Evolutionary conservation across 2,797 vertebrate species (phyloP), one percentile per base, ranked within the genome.

Genomic region (Melanotaenia maccullochi): DNA sequence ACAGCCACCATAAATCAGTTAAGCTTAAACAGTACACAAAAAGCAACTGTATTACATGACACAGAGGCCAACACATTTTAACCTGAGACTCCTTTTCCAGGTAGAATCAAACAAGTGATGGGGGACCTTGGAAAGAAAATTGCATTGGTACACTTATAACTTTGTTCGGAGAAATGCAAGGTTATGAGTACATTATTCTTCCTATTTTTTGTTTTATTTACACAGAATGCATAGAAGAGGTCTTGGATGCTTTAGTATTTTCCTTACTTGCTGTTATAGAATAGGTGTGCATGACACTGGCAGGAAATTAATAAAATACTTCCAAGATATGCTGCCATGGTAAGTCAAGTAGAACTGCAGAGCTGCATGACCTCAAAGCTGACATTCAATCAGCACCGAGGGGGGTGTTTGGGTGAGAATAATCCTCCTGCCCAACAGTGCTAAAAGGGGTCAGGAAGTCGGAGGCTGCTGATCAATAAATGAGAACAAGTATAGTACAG

Each of bases 391-490:
- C 84, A 81, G 81, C 67, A 56, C 61, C 14, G 61, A 67, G 66
- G 42, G 35, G 9, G 81, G 72, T 4, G 71, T 75, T 67, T 79
- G 77, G 73, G 81, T 85, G 85, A 85, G 84, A 88, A 82, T 84
- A 85, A 78, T 77, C 84, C 2, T 36, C 67, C 79, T 86, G 82
- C 88, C 76, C 75, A 80, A 87, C 83, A 36, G 70, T 57, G 71
- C 86, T 93, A 90, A 91, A 90, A 90, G 89, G 86, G 87, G 83
- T 90, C 87, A 89, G 72, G 60, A 87, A 86, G 85, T 91, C 85
- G 75, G 85, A 71, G 73, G 77, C 60, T 81, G 65, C 59, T 74
- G 83, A 92, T 92, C 86, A 81, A 87, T 90, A 83, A 81, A 74
- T 87, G 80, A 84, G 86, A 65, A 71, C 65, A 61, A 81, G 75